phyloP scores from a whole-genome alignment of 2,113 vertebrate genomes.

The Ceyx cyanopectus region DNA sequence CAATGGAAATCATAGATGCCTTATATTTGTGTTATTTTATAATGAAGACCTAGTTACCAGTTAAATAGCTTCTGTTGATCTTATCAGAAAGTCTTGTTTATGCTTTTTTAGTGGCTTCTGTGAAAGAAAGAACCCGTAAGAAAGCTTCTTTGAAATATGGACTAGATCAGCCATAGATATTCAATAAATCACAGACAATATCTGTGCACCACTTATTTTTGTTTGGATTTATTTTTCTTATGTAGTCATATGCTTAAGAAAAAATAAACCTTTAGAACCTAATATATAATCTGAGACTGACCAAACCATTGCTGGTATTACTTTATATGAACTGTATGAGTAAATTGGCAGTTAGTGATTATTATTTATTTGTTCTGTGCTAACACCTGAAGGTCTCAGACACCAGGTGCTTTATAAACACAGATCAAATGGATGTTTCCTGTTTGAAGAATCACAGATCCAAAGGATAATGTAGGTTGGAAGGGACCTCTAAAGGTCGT shows the following conservation, averaged over 20 bases:
- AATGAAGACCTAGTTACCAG: not conserved
- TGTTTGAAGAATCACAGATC: conserved; percentile 13
- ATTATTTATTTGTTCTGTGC: conserved; percentile 29
- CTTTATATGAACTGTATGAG: not conserved
- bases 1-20: not conserved
- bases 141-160: not conserved
- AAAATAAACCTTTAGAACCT: not conserved
- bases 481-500: conserved; percentile 5
- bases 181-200: not conserved
- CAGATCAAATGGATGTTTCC: not conserved
- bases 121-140: not conserved
- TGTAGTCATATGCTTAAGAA: not conserved
- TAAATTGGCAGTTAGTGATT: conserved; percentile 21
- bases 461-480: not conserved
- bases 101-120: not conserved
- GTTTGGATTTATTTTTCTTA: not conserved
- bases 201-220: not conserved
- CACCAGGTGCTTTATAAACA: not conserved
- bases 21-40: not conserved
- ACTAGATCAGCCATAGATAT: not conserved
- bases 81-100: not conserved
- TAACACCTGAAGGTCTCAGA: not conserved
- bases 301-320: not conserved
- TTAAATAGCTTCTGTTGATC: not conserved
- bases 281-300: not conserved